Evolutionary conservation across 1,140 invertebrate species (phyloP), one percentile per base, ranked within the genome.

Genomic region (Heliconius eleuchia): DNA sequence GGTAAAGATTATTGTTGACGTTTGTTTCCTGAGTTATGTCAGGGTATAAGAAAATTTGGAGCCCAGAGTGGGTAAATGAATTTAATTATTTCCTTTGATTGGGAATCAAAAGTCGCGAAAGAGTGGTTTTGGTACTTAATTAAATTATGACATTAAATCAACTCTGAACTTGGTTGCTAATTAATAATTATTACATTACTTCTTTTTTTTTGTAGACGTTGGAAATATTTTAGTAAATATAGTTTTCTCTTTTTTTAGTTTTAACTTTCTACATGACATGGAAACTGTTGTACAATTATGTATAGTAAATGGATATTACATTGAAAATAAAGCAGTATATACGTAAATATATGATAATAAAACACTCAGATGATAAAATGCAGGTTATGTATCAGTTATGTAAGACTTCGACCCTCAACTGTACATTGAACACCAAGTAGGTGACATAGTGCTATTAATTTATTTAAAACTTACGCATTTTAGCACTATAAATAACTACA

Each of bases 311-410:
- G 1, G 11, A 27, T 66, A 30, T 66, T 13, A 66, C 60, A 16
- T 13, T 16, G 27, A 30, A 66, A 66, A 30, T 66, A 27, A 27
- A 27, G 11, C n/a, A 66, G 9, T 30, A 66, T 30, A 27, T 16
- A 27, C 60, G 60, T 66, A 66, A 66, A 27, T 66, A 66, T 23
- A 30, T 66, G 82, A 82, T 85, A 87, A 30, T 66, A 82, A 76
- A 86, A 78, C 77, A 80, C 66, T 75, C 71, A 80, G n/a, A 78
- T 76, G 60, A 27, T 66, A 80, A 74, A 79, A 84, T 80, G 76
- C 86, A 92, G 90, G 89, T 93, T 93, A 93, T 83, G 85, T 83
- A 79, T 84, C 78, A 23, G 90, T 94, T 94, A 94, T 93, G 91
- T 94, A 93, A 94, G 91, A 93, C 86, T 86, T 77, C 77, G 75